phyloP scores from a whole-genome alignment of 2,888 invertebrate genomes.

The Acanthacorydalis orientalis region DNA sequence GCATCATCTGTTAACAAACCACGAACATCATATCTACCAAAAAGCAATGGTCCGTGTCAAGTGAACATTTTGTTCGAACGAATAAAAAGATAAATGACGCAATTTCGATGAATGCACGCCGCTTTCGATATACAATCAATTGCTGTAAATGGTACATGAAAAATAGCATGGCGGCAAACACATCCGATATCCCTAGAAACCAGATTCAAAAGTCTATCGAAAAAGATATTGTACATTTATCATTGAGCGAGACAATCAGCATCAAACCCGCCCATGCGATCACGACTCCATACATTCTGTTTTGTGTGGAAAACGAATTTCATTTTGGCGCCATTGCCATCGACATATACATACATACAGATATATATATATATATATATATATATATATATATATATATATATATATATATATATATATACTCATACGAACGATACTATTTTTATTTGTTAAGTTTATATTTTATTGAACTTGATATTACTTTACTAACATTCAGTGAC shows the following conservation, averaged over 20 bases:
- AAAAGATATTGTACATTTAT: not conserved
- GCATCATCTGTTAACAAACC: not conserved
- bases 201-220: not conserved
- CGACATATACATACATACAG: too few species aligned
- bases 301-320: too few species aligned
- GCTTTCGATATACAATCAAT: not conserved
- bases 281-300: too few species aligned
- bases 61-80: not conserved
- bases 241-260: not conserved
- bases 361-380: too few species aligned
- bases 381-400: too few species aligned
- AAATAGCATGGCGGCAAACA: not conserved
- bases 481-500: too few species aligned
- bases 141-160: not conserved
- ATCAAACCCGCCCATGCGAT: too few species aligned
- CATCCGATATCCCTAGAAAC: not conserved
- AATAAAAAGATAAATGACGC: conserved; percentile 6
- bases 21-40: not conserved
- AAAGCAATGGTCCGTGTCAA: conserved; percentile 5
- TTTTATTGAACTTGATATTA: too few species aligned
- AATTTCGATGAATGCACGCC: conserved; percentile 4
- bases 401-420: too few species aligned
- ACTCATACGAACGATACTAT: too few species aligned
- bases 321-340: too few species aligned
- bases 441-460: too few species aligned